Percentiles rank a stretch among this genome's conserved stretches.
Evolutionary conservation across 2,888 invertebrate species (phyloP).

Genomic region (Acleris sparsana): DNA sequence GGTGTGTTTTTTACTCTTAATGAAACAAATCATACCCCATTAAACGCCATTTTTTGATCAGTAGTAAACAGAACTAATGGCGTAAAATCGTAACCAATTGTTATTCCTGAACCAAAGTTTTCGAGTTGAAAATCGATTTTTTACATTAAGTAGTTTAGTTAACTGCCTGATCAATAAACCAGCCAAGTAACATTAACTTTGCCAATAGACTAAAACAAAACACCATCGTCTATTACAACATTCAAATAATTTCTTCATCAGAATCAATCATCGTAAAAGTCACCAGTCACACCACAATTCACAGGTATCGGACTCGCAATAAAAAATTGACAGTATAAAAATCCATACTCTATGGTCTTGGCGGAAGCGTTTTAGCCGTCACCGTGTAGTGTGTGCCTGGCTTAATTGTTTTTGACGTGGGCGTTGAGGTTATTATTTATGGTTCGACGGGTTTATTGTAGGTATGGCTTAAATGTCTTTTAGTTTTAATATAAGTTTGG

Average conservation of each 20-base stretch:
- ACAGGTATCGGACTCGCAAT: not conserved
- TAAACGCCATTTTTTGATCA: too few relatives aligned
- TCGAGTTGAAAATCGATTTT: too few relatives aligned
- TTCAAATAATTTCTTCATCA: not conserved
- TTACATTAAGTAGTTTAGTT: too few relatives aligned
- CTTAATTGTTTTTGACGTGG: constrained; percentile 8
- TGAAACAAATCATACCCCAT: too few relatives aligned
- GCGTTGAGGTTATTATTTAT: constrained; percentile 6
- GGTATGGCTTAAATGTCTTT: not conserved
- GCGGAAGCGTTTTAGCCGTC: constrained; percentile 2
- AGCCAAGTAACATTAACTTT: not conserved
- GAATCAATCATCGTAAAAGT: constrained; percentile 1
- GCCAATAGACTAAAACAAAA: not conserved
- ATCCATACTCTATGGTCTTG: not conserved
- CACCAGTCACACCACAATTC: constrained; percentile 6
- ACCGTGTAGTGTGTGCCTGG: not conserved
- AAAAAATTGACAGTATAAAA: not conserved
- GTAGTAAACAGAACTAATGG: too few relatives aligned
- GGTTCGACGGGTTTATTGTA: constrained; percentile 4
- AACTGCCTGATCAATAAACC: too few relatives aligned
- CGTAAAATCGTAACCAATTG: too few relatives aligned
- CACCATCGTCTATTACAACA: not conserved
- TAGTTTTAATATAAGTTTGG: not conserved
- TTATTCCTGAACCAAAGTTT: too few relatives aligned
- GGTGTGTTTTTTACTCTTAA: too few relatives aligned